Percentiles rank a stretch among this genome's conserved stretches.
Evolutionary conservation across 1,140 invertebrate species (phyloP).

Genomic region (Leptinotarsa defecta): DNA sequence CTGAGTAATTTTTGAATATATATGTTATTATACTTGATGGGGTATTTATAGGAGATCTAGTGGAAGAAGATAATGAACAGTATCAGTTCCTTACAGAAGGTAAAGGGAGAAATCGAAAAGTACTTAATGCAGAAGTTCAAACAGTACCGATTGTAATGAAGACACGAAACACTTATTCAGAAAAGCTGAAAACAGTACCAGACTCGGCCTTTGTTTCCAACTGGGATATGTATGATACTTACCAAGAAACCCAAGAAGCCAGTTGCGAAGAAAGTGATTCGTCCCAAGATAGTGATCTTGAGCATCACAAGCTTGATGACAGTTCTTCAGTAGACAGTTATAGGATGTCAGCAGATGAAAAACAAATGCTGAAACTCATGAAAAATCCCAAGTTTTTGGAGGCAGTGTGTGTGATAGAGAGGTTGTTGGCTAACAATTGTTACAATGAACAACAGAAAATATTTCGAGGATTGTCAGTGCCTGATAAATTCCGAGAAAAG

Average conservation of each 20-base stretch:
- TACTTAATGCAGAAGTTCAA: slow-evolving; percentile 68
- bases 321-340: slow-evolving; percentile 39
- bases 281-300: slow-evolving; percentile 3
- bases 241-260: slow-evolving; percentile 52
- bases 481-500: slow-evolving; percentile 61
- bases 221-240: slow-evolving; percentile 76
- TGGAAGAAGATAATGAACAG: slow-evolving; percentile 65
- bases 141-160: slow-evolving; percentile 65
- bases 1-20: too few relatives aligned
- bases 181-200: slow-evolving; percentile 60
- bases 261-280: slow-evolving; percentile 53
- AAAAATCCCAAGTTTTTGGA: slow-evolving; percentile 62
- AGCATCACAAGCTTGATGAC: slow-evolving; percentile 26
- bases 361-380: slow-evolving; percentile 52
- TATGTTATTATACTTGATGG: too few relatives aligned
- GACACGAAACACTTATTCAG: slow-evolving; percentile 64
- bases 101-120: slow-evolving; percentile 66
- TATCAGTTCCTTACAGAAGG: slow-evolving; percentile 69
- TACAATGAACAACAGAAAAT: slow-evolving; percentile 67
- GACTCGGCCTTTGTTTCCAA: slow-evolving; percentile 68
- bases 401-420: slow-evolving; percentile 66
- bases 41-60: slow-evolving; percentile 39
- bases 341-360: slow-evolving; percentile 46
- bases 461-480: slow-evolving; percentile 65
- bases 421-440: slow-evolving; percentile 70